Evolutionary conservation across 2,888 invertebrate genomes (phyloP).

Genomic region (Thymelicus lineola): DNA sequence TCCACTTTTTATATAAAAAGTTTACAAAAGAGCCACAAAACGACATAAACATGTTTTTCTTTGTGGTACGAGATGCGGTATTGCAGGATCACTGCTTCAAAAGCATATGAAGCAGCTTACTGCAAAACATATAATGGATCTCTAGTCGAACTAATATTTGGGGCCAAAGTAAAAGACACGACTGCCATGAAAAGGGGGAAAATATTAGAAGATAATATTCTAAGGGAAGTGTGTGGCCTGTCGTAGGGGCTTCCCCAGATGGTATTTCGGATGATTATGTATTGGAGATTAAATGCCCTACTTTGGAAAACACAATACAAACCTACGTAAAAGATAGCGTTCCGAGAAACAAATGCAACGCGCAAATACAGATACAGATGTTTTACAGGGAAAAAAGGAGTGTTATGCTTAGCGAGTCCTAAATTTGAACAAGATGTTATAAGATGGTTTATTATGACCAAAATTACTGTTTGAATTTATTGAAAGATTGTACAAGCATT

Average conservation of each 20-base stretch:
- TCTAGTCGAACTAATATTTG: no score
- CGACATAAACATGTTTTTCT: neutral
- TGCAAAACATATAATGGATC: no score
- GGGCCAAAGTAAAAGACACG: no score
- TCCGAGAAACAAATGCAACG: slow-evolving; percentile 2
- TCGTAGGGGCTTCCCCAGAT: slow-evolving; percentile 39
- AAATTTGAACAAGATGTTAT: slow-evolving; percentile 32
- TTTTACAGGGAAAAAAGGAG: slow-evolving; percentile 24
- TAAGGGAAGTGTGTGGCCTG: slow-evolving; percentile 20
- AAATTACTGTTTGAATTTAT: neutral
- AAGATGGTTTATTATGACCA: neutral
- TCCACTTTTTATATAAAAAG: no score
- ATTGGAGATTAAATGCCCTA: slow-evolving; percentile 39
- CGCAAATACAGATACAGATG: slow-evolving; percentile 39
- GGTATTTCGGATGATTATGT: slow-evolving; percentile 37
- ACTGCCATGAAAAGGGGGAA: no score
- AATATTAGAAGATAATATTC: no score
- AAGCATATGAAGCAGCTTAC: slow-evolving; percentile 2
- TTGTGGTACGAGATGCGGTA: slow-evolving; percentile 18
- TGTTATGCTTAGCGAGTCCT: slow-evolving; percentile 38
- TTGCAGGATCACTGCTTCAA: slow-evolving; percentile 4
- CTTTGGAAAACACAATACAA: slow-evolving; percentile 24
- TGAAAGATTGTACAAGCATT: neutral
- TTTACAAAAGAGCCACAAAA: no score
- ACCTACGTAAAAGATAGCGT: slow-evolving; percentile 33